Conservation (phyloP, 2,797 vertebrate genomes). For the Falco novaeseelandiae region DNA sequence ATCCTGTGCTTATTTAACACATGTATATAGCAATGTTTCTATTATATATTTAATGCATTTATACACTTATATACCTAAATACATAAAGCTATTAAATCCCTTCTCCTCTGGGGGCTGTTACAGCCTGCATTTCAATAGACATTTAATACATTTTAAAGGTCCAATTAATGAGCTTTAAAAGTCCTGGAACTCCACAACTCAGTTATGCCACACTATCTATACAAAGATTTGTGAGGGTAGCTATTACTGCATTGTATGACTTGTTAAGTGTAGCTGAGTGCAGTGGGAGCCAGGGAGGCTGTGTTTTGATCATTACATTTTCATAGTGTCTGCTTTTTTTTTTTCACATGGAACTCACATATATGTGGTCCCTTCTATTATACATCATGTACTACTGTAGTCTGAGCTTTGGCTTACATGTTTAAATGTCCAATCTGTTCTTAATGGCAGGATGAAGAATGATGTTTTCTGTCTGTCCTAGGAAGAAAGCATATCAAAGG, state of each 20-base stretch:
- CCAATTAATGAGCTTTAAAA: neutral
- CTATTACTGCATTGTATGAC: neutral
- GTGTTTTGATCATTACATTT: neutral
- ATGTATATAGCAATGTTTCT: neutral
- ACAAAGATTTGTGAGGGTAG: neutral
- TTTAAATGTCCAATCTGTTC: conserved; percentile 9
- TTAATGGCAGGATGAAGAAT: neutral
- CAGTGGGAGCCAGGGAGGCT: neutral
- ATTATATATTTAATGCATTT: neutral
- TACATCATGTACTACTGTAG: neutral
- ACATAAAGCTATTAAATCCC: neutral
- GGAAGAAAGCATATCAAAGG: neutral
- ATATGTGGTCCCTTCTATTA: neutral
- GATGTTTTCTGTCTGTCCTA: neutral
- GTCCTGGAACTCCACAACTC: neutral
- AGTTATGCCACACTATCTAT: neutral
- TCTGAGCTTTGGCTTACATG: neutral
- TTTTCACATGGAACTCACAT: neutral
- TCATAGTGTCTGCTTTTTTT: neutral
- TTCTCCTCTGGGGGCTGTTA: neutral
- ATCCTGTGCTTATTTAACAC: neutral
- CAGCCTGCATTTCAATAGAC: neutral
- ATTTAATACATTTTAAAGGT: neutral
- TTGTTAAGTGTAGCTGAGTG: neutral
- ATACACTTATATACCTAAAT: neutral